Conservation (phyloP, 2,888 invertebrate species). For the Cancer borealis region DNA sequence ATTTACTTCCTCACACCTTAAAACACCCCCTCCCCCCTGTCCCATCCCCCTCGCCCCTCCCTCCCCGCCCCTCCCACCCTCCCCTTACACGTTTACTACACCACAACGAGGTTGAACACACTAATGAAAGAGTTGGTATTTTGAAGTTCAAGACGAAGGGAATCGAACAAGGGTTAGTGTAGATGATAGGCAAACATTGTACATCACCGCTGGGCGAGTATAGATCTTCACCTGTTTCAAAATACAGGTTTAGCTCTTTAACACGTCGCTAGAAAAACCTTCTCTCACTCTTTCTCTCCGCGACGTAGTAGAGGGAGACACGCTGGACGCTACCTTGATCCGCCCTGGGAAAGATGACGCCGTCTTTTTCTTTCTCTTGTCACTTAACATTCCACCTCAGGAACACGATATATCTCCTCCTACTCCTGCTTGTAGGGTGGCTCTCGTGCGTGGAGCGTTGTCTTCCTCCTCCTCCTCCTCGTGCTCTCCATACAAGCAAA, state of each 20-base stretch:
- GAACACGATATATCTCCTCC: neutral
- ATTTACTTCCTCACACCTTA: too few species aligned
- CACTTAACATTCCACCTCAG: constrained; percentile 18
- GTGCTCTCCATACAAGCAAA: neutral
- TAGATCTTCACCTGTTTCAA: neutral
- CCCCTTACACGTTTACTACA: too few species aligned
- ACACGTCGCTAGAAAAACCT: neutral
- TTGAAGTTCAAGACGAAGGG: too few species aligned
- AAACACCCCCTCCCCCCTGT: too few species aligned
- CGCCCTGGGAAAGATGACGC: neutral
- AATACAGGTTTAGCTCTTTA: neutral
- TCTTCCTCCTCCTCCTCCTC: neutral
- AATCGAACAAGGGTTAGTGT: neutral
- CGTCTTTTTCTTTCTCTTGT: constrained; percentile 18
- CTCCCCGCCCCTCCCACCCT: too few species aligned
- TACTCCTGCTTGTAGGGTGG: neutral
- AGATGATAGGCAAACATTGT: neutral
- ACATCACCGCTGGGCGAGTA: neutral
- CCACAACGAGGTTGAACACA: too few species aligned
- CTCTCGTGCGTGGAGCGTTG: constrained; percentile 18
- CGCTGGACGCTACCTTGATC: neutral
- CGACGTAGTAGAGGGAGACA: neutral
- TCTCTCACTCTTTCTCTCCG: too few species aligned
- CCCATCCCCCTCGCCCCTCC: too few species aligned
- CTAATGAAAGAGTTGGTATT: too few species aligned